Base-by-base conservation (phyloP, 2,888 invertebrate species). In the Platycnemis pennipes region DNA sequence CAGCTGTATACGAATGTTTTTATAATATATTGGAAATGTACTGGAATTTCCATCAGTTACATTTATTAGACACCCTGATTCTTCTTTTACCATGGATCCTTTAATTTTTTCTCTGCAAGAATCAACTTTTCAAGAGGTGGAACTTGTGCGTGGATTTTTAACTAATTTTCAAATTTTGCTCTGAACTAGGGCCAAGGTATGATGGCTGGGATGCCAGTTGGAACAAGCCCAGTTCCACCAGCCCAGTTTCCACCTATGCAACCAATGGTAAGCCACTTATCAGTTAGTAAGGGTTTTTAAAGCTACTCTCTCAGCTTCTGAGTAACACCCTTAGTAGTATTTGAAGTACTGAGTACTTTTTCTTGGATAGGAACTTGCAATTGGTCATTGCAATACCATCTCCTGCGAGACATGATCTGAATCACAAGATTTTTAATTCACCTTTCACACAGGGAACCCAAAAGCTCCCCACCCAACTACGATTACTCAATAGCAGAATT, bases 161-260 rank as follows among this genome's bases (percentile, higher is more conserved):
- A 37, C 77, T 77, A 77, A 77, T 77, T 22, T 77, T 88, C 7
- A 89, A 53, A 22, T 89, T 89, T 53, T 37, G 11, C 88, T 89
- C 88, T 31, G n/a, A 77, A 63, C 63, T 95, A 96, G 96, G 95
- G 96, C 95, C 95, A 96, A 95, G 95, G 96, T 96, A 95, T 95
- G 95, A 95, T 96, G 94, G 63, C 91, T 63, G 91, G 91, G 63
- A 91, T 91, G 91, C 91, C 91, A 63, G 91, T 91, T 91, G 91
- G 91, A 63, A 63, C 91, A 91, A 91, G 91, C 45, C 91, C 91
- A 44, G 37, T 69, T 44, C 96, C 96, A 94, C 96, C 96, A 44
- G 96, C 96, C 94, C 96, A 96, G 95, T 96, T 96, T 95, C 96
- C 96, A 89, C 96, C 96, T 95, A 95, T 96, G 95, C 96, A 96